Percentiles rank a stretch among this genome's conserved stretches.
These are phyloP conservation scores for Eurystomus glaucurus DNA, from an alignment of 2,797 vertebrate genomes.

Conservation along the genomic window DNA sequence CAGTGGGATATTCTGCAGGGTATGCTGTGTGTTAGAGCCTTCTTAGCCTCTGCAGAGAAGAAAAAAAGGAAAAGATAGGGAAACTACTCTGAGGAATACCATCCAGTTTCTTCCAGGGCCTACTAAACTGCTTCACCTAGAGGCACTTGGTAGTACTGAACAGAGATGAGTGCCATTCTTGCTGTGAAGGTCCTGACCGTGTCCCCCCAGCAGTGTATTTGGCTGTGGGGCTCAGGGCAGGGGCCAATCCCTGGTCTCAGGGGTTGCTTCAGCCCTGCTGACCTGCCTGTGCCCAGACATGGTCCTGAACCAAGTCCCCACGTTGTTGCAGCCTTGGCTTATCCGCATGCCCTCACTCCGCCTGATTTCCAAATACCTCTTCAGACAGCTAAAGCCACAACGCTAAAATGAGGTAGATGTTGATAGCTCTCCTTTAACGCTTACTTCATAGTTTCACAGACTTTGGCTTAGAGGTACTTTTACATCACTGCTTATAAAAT, in stretches of 20 bases:
- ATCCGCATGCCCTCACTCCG: too few relatives aligned
- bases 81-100: not conserved
- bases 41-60: not conserved
- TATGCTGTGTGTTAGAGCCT: not conserved
- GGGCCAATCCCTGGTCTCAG: not conserved
- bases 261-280: not conserved
- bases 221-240: not conserved
- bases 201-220: accelerated
- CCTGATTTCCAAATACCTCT: not conserved
- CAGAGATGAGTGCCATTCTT: not conserved
- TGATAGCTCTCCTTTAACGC: not conserved
- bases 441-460: not conserved
- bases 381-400: not conserved
- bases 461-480: not conserved
- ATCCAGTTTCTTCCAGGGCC: not conserved
- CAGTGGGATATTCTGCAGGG: not conserved
- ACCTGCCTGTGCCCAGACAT: not conserved
- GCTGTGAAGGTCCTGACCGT: not conserved
- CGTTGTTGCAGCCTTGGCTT: accelerated
- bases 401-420: not conserved
- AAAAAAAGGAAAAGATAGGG: not conserved
- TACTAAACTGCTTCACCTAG: not conserved
- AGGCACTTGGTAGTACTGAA: not conserved
- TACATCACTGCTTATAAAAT: not conserved
- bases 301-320: not conserved